Percentiles rank a stretch among this genome's conserved stretches.
Conservation (phyloP, 2,113 vertebrate genomes). For the Eira barbara region DNA sequence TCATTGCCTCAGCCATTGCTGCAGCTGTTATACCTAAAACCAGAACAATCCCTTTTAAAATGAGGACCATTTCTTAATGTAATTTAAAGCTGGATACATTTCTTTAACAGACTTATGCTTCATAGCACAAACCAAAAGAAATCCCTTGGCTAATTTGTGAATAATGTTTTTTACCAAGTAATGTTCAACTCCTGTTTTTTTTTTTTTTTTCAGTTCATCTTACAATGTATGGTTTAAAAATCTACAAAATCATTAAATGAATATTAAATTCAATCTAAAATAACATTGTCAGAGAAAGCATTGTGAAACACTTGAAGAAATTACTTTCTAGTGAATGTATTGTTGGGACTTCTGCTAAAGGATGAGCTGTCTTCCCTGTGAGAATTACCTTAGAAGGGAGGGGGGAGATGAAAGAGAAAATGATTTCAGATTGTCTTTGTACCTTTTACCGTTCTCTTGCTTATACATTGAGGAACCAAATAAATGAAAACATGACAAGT, state of each 20-base stretch:
- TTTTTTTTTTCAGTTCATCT: background rate
- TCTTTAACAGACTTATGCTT: background rate
- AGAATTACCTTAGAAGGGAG: background rate
- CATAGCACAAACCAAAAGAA: background rate
- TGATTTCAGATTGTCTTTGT: background rate
- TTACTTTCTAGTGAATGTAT: background rate
- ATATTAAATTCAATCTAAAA: background rate
- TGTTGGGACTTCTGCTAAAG: background rate
- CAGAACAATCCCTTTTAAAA: constrained; percentile 52
- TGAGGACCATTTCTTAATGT: background rate
- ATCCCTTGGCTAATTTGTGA: background rate
- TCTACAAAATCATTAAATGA: background rate
- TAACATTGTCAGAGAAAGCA: background rate
- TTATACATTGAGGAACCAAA: background rate
- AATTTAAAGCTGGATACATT: background rate
- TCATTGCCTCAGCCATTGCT: constrained; percentile 94
- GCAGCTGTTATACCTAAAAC: constrained; percentile 90
- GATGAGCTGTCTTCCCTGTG: background rate
- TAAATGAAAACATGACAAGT: background rate
- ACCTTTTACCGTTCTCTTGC: background rate
- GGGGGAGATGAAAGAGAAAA: background rate
- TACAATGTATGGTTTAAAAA: background rate
- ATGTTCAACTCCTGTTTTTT: background rate
- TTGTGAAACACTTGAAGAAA: background rate
- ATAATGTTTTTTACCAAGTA: background rate